Evolutionary conservation across 2,888 invertebrate species (phyloP).

Genomic region (Autographa pulchrina): DNA sequence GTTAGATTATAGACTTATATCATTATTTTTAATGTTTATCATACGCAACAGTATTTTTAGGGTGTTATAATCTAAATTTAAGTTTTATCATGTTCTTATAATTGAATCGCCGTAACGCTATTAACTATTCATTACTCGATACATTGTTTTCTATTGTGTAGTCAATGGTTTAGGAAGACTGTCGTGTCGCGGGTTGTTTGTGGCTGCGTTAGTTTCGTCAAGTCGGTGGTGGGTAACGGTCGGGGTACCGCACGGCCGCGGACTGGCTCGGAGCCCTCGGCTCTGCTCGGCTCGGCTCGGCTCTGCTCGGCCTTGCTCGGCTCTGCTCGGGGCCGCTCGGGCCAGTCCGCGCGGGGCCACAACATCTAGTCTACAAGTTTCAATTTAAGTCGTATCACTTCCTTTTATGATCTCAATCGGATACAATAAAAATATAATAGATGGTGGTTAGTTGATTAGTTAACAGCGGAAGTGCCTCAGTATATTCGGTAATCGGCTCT

Average conservation of each 20-base stretch:
- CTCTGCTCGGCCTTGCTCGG: constrained; percentile 29
- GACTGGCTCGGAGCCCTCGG: neutral
- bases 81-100: constrained; percentile 75
- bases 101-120: constrained; percentile 72
- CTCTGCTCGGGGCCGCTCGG: constrained; percentile 16
- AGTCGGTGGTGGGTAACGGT: constrained; percentile 58
- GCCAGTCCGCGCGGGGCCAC: constrained; percentile 46
- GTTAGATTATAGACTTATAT: constrained; percentile 85
- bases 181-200: constrained; percentile 63
- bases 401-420: constrained; percentile 76
- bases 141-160: constrained; percentile 50
- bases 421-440: constrained; percentile 48
- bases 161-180: constrained; percentile 57
- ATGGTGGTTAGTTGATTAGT: constrained; percentile 63
- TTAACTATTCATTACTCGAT: constrained; percentile 67
- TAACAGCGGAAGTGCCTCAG: constrained; percentile 83
- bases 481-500: constrained; percentile 73
- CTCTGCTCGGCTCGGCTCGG: constrained; percentile 26
- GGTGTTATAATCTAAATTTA: constrained; percentile 85
- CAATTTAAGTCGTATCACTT: constrained; percentile 65
- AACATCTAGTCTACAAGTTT: constrained; percentile 69
- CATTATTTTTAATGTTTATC: constrained; percentile 88
- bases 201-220: constrained; percentile 60
- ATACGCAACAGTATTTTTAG: constrained; percentile 88
- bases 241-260: constrained; percentile 43